Evolutionary conservation across 2,888 invertebrate species (phyloP).

Genomic region (Chelonus formosanus): DNA sequence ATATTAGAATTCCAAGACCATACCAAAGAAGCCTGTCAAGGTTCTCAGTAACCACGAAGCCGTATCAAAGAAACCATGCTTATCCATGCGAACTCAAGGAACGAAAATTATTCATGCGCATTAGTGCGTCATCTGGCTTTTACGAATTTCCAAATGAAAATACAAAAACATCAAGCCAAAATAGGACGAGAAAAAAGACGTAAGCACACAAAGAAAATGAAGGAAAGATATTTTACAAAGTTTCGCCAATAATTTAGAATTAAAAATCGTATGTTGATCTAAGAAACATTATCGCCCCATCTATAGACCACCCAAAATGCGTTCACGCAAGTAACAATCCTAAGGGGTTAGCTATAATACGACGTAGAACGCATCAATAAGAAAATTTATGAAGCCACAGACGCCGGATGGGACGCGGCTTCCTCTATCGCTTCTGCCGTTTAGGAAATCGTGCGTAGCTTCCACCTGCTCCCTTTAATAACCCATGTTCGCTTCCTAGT

Average conservation of each 20-base stretch:
- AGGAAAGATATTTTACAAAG: too few relatives aligned
- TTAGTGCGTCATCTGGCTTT: too few relatives aligned
- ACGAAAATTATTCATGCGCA: neutral
- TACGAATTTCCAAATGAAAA: too few relatives aligned
- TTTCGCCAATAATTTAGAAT: neutral
- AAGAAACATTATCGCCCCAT: slow-evolving; percentile 10
- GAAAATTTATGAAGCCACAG: slow-evolving; percentile 44
- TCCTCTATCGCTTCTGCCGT: slow-evolving; percentile 29
- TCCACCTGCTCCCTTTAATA: slow-evolving; percentile 47
- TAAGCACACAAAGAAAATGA: too few relatives aligned
- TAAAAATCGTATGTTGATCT: neutral
- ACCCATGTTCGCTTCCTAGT: slow-evolving; percentile 30
- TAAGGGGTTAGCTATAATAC: slow-evolving; percentile 21
- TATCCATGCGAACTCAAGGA: neutral
- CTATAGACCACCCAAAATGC: slow-evolving; percentile 3
- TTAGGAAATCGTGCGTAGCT: slow-evolving; percentile 43
- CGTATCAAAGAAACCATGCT: neutral
- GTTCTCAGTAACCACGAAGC: slow-evolving; percentile 18
- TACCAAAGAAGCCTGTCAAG: slow-evolving; percentile 17
- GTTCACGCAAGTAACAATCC: slow-evolving; percentile 11
- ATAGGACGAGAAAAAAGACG: too few relatives aligned
- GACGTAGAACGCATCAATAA: slow-evolving; percentile 36
- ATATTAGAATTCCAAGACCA: neutral
- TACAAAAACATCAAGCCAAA: too few relatives aligned
- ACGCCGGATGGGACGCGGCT: slow-evolving; percentile 42